These are phyloP conservation scores for Nycteola revayana DNA, from an alignment of 2,888 invertebrate species.

Conservation along the genomic window DNA sequence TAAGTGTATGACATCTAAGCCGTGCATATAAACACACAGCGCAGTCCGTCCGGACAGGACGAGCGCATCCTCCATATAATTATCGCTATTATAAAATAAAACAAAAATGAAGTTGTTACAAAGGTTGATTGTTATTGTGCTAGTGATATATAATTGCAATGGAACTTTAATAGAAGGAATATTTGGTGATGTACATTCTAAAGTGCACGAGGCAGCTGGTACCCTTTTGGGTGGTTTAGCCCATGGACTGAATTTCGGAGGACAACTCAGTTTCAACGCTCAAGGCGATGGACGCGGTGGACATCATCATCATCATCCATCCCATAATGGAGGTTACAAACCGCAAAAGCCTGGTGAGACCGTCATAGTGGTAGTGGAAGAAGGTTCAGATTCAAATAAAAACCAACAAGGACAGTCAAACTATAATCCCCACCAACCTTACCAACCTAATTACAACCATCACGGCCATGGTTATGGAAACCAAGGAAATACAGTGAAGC, in stretches of 20 bases:
- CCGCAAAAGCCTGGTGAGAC: constrained; percentile 36
- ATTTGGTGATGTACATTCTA: constrained; percentile 20
- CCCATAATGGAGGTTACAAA: constrained; percentile 7
- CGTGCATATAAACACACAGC: constrained; percentile 22
- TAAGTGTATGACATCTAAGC: constrained; percentile 21
- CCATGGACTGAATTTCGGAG: constrained; percentile 22
- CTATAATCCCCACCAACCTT: constrained; percentile 25
- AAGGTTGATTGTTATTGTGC: constrained; percentile 30
- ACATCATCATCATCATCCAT: too few relatives aligned
- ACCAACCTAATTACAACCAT: constrained; percentile 25
- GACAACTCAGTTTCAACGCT: too few relatives aligned
- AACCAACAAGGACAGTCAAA: constrained; percentile 24
- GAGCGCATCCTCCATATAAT: constrained; percentile 10
- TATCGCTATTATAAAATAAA: constrained; percentile 14
- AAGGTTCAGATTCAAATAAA: constrained; percentile 14
- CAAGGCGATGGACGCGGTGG: too few relatives aligned
- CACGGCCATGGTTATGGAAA: constrained; percentile 12
- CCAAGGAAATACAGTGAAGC: constrained; percentile 11
- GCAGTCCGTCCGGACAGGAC: constrained; percentile 17
- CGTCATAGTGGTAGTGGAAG: constrained; percentile 42
- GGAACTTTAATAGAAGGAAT: constrained; percentile 22
- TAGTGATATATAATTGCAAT: constrained; percentile 32
- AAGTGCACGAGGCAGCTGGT: constrained; percentile 46
- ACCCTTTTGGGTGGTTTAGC: constrained; percentile 46
- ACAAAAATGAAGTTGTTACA: constrained; percentile 22